Conservation (phyloP, 2,113 vertebrate genomes). For the zebrafish (Danio rerio) region GRCz12tu NC_133188.1:42586001-42586500, state of each 20-base stretch:
- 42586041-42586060: background rate
- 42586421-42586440: constrained; percentile 36
- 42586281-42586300: constrained; percentile 36
- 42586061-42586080: background rate
- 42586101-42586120: background rate
- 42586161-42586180: background rate
- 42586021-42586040: background rate
- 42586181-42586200: constrained; percentile 18
- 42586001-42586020: background rate
- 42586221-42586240: constrained; percentile 18
- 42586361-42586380: background rate
- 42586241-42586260: constrained; percentile 16
- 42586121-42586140: constrained; percentile 23
- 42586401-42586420: constrained; percentile 2
- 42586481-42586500: background rate
- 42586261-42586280: background rate
- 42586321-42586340: constrained; percentile 5
- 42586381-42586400: constrained; percentile 1
- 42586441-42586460: constrained; percentile 16
- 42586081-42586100: background rate
- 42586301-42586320: background rate
- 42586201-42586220: constrained; percentile 15
- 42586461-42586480: background rate
- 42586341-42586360: background rate
- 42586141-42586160: constrained; percentile 24